Conservation (phyloP, 2,888 invertebrate genomes). For the Scaptomyza reducta region DNA sequence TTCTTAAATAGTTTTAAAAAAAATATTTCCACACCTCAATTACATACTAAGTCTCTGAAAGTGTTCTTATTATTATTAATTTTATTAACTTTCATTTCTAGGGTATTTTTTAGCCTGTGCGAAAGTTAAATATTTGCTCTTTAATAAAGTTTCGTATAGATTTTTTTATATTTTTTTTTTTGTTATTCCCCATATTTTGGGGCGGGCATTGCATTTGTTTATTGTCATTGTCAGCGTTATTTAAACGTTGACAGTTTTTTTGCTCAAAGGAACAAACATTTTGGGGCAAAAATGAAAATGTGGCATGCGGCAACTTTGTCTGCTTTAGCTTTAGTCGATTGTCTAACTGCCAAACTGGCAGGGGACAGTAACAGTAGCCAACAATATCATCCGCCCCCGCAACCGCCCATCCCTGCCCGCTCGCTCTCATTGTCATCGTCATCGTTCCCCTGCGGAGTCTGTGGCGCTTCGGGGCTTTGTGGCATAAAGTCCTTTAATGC, state of each 20-base stretch:
- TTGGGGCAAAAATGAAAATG: conserved; percentile 49
- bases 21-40: no score
- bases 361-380: conserved; percentile 10
- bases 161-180: background rate
- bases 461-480: conserved; percentile 72
- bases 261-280: conserved; percentile 15
- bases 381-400: background rate
- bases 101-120: background rate
- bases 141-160: conserved; percentile 48
- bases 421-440: background rate
- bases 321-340: conserved; percentile 26
- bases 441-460: conserved; percentile 37
- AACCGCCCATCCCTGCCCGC: background rate
- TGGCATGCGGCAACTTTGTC: conserved; percentile 51
- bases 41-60: no score
- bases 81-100: background rate
- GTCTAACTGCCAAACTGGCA: conserved; percentile 32
- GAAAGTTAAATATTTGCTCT: background rate
- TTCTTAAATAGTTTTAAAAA: no score
- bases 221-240: conserved; percentile 77
- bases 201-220: conserved; percentile 68
- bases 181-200: conserved; percentile 20
- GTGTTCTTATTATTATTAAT: no score
- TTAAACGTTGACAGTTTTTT: conserved; percentile 77
- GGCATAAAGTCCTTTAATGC: conserved; percentile 77